Evolutionary conservation across 1,140 invertebrate species (phyloP).

Genomic region (Zaprionus tsacasi): DNA sequence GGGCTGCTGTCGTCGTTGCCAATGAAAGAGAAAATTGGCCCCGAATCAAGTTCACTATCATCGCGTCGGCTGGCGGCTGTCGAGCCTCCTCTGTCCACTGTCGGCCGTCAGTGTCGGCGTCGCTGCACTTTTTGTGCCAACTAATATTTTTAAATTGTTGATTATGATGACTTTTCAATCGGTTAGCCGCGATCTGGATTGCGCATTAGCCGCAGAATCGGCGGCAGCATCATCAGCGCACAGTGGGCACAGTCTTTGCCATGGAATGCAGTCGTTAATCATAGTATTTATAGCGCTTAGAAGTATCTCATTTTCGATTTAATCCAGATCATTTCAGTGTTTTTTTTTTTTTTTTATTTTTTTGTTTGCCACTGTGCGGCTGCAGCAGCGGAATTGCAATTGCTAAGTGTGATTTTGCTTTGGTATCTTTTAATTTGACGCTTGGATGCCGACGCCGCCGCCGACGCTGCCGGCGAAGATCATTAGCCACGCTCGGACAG

Average conservation of each 20-base stretch:
- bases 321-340: background rate
- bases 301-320: background rate
- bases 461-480: slow-evolving; percentile 28
- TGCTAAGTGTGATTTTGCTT: slow-evolving; percentile 47
- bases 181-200: slow-evolving; percentile 60
- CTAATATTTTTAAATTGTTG: slow-evolving; percentile 71
- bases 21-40: slow-evolving; percentile 71
- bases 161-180: slow-evolving; percentile 70
- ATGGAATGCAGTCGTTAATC: slow-evolving; percentile 1
- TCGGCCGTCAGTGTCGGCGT: slow-evolving; percentile 37
- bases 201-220: slow-evolving; percentile 41
- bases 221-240: slow-evolving; percentile 12
- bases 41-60: slow-evolving; percentile 70
- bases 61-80: slow-evolving; percentile 23
- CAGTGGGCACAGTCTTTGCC: background rate
- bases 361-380: background rate
- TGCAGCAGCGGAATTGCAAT: slow-evolving; percentile 46
- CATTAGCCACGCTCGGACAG: slow-evolving; percentile 33
- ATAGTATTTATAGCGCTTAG: background rate
- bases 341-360: background rate
- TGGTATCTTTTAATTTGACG: slow-evolving; percentile 56
- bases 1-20: slow-evolving; percentile 26
- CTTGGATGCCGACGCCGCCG: slow-evolving; percentile 35
- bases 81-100: slow-evolving; percentile 2
- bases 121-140: slow-evolving; percentile 56